phyloP scores from a whole-genome alignment of 2,113 vertebrate species.

The Ciconia maguari region DNA sequence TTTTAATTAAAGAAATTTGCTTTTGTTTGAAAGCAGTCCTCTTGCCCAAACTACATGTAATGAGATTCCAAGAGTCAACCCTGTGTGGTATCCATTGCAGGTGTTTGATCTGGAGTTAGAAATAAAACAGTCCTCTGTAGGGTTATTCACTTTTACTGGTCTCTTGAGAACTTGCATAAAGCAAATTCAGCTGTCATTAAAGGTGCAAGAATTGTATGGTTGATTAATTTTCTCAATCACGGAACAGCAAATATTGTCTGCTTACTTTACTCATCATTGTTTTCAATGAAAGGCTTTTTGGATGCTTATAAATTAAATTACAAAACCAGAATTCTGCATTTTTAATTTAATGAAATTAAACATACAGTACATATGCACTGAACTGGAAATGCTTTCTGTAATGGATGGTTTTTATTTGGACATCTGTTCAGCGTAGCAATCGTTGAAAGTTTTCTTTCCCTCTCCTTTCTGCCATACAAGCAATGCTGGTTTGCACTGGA shows the following conservation, averaged over 20 bases:
- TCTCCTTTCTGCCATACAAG: neutral
- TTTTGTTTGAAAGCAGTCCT: neutral
- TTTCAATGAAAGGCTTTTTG: neutral
- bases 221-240: neutral
- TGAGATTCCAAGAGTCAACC: neutral
- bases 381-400: constrained; percentile 6
- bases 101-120: neutral
- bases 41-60: neutral
- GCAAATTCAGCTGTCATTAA: neutral
- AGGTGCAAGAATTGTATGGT: neutral
- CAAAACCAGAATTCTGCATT: neutral
- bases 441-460: neutral
- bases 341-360: constrained; percentile 7
- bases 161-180: neutral
- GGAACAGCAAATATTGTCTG: neutral
- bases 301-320: neutral
- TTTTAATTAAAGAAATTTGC: neutral
- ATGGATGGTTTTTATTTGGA: neutral
- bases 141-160: neutral
- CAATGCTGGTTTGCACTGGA: neutral
- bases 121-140: neutral
- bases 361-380: neutral
- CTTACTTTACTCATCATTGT: neutral
- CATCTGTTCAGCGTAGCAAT: neutral
- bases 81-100: neutral